phyloP scores from a whole-genome alignment of 2,797 vertebrate genomes.

The Sitta carolinensis region DNA sequence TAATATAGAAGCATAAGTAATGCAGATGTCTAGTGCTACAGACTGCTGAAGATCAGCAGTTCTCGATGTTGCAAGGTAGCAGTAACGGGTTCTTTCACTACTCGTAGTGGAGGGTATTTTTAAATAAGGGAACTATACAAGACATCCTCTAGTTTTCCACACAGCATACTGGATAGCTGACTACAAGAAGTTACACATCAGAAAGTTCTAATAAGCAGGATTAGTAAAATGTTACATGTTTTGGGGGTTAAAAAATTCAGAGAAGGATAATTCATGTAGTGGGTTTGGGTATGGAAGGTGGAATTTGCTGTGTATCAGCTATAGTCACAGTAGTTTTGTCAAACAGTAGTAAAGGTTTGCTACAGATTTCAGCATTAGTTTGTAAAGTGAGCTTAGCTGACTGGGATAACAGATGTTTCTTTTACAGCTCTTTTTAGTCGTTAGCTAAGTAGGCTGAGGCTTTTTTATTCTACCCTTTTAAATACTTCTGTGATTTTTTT shows the following conservation, averaged over 20 bases:
- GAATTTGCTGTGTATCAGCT: not conserved
- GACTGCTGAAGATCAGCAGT: not conserved
- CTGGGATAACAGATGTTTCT: not conserved
- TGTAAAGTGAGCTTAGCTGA: not conserved
- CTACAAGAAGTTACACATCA: not conserved
- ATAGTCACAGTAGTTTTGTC: not conserved
- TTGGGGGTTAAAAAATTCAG: not conserved
- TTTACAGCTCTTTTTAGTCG: not conserved
- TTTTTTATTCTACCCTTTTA: not conserved
- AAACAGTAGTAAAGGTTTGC: not conserved
- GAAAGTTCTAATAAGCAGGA: not conserved
- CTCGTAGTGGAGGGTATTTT: not conserved
- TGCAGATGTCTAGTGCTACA: not conserved
- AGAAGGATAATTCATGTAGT: not conserved
- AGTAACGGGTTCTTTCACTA: not conserved
- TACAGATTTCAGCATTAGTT: not conserved
- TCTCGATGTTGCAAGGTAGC: not conserved
- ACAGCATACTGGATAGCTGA: not conserved
- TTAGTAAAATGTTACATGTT: not conserved
- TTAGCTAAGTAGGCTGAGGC: not conserved
- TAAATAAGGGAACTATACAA: not conserved
- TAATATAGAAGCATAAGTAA: not conserved
- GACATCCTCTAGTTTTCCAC: not conserved
- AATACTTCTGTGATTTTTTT: not conserved
- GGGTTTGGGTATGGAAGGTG: not conserved